phyloP scores from a whole-genome alignment of 1,140 invertebrate genomes.

The Euura lappo region DNA sequence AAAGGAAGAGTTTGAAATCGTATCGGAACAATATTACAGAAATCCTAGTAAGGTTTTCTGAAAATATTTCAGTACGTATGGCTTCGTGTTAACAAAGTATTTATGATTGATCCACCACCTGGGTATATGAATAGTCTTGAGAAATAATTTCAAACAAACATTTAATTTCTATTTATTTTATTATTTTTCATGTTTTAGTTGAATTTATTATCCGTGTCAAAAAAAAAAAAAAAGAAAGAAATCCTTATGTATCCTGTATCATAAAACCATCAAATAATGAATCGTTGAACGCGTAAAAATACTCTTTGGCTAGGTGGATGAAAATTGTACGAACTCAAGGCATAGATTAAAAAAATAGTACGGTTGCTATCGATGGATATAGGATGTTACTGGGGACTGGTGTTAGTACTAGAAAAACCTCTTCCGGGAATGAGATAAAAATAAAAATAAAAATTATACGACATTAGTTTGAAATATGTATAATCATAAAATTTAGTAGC shows the following conservation, averaged over 20 bases:
- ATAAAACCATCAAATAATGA: neutral
- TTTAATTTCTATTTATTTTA: neutral
- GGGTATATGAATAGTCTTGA: neutral
- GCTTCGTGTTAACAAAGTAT: neutral
- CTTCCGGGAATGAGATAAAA: conserved; percentile 19
- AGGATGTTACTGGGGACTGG: neutral
- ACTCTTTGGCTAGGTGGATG: too few relatives aligned
- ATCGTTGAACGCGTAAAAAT: too few relatives aligned
- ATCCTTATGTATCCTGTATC: neutral
- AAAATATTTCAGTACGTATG: conserved; percentile 2
- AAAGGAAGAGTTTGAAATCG: neutral
- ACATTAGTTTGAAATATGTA: conserved; percentile 40
- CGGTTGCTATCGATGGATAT: neutral
- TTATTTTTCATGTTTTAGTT: neutral
- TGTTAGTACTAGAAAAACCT: neutral
- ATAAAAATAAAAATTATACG: neutral
- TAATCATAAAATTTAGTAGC: conserved; percentile 40
- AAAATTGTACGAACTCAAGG: neutral
- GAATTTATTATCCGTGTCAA: neutral
- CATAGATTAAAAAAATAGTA: neutral
- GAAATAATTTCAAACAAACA: neutral
- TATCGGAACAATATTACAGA: neutral
- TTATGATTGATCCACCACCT: neutral
- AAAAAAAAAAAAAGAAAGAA: neutral
- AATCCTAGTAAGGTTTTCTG: neutral